phyloP scores from a whole-genome alignment of 2,113 vertebrate species.

The Mustelus asterias region DNA sequence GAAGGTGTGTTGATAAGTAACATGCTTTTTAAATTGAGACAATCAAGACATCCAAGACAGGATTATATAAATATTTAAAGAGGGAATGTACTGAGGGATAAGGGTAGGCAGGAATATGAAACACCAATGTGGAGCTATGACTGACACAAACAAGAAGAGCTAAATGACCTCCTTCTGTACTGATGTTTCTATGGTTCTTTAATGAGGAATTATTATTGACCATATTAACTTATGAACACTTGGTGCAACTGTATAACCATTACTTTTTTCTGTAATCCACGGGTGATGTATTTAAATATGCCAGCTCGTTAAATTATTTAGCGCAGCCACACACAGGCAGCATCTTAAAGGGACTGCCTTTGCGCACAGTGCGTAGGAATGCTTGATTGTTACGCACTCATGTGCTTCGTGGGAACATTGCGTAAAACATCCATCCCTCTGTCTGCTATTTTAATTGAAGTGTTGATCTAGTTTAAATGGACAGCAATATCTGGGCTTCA shows the following conservation, averaged over 20 bases:
- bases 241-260: neutral
- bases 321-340: neutral
- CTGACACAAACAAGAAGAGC: neutral
- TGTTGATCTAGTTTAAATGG: neutral
- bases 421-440: neutral
- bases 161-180: neutral
- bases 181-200: neutral
- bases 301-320: neutral
- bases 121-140: neutral
- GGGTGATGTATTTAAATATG: neutral
- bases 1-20: neutral
- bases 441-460: neutral
- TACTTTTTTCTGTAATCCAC: neutral
- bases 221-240: neutral
- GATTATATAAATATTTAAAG: neutral
- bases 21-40: neutral
- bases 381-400: neutral
- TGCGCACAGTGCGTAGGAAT: neutral
- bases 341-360: neutral
- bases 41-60: neutral
- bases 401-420: neutral
- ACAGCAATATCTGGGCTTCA: neutral
- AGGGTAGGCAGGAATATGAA: neutral
- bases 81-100: neutral
- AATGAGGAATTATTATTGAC: neutral